A percentile compares a stretch with the other conserved stretches of the same genome.
phyloP scores from a whole-genome alignment of 1,140 invertebrate genomes.

The Pachypsylla venusta region DNA sequence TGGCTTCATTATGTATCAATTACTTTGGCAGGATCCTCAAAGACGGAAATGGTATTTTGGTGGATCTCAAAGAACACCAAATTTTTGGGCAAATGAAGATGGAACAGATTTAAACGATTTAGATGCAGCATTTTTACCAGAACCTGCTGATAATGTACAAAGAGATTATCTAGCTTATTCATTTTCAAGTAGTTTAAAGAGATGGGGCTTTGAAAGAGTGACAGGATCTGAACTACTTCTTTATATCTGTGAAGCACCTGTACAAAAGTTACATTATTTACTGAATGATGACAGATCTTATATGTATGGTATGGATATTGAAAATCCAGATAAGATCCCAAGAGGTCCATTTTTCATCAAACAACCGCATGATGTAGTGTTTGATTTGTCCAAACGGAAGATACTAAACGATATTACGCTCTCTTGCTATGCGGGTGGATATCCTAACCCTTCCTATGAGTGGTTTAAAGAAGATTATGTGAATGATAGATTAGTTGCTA shows the following conservation, averaged over 20 bases:
- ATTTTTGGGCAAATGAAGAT: conserved; percentile 72
- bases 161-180: conserved; percentile 44
- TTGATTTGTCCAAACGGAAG: conserved; percentile 57
- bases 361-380: conserved; percentile 66
- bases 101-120: conserved; percentile 54
- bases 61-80: conserved; percentile 50
- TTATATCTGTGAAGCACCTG: conserved; percentile 78
- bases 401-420: conserved; percentile 43
- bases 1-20: conserved; percentile 60
- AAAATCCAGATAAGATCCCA: conserved; percentile 62
- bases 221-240: conserved; percentile 55
- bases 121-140: conserved; percentile 65
- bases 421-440: conserved; percentile 71
- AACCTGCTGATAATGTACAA: conserved; percentile 31
- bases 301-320: conserved; percentile 61
- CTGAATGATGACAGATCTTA: conserved; percentile 56
- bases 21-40: conserved; percentile 66
- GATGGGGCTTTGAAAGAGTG: conserved; percentile 72
- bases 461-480: conserved; percentile 84
- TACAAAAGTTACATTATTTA: conserved; percentile 46
- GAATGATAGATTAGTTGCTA: conserved; percentile 51
- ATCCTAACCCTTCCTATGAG: conserved; percentile 75
- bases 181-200: conserved; percentile 49
- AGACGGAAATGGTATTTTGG: conserved; percentile 76
- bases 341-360: conserved; percentile 74